phyloP scores from a whole-genome alignment of 2,888 invertebrate species.

The Drosophila neutralis region DNA sequence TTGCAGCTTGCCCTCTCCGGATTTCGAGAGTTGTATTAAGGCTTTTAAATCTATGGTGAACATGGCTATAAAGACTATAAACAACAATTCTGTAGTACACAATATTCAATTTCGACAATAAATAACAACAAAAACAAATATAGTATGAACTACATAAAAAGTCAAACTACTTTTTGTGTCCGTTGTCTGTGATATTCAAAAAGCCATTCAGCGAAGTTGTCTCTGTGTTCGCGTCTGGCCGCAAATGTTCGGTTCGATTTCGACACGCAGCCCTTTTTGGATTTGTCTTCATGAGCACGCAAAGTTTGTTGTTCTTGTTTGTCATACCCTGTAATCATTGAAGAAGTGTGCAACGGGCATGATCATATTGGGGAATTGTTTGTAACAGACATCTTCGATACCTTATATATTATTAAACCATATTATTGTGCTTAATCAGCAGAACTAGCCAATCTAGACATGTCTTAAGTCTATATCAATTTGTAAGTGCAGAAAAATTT shows the following conservation, averaged over 20 bases:
- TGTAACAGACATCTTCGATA: neutral
- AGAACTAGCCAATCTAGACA: too few relatives aligned
- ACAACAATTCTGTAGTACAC: neutral
- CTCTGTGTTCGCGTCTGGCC: slow-evolving; percentile 41
- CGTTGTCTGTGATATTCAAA: slow-evolving; percentile 14
- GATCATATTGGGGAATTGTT: too few relatives aligned
- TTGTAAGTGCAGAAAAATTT: neutral
- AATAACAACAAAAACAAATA: slow-evolving; percentile 3
- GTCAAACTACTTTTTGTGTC: neutral
- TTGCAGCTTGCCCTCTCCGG: neutral
- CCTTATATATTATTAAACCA: neutral
- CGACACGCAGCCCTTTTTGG: slow-evolving; percentile 69
- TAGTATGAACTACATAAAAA: neutral
- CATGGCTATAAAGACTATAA: slow-evolving; percentile 15
- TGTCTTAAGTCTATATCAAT: neutral
- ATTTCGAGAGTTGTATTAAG: slow-evolving; percentile 38
- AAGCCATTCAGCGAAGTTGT: slow-evolving; percentile 32
- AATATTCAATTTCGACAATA: slow-evolving; percentile 45
- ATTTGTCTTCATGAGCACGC: slow-evolving; percentile 62
- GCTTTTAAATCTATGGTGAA: slow-evolving; percentile 48
- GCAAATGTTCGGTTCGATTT: slow-evolving; percentile 54
- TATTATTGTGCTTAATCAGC: neutral
- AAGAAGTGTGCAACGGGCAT: neutral
- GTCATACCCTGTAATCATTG: slow-evolving; percentile 5
- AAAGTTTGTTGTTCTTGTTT: slow-evolving; percentile 44